phyloP scores from a whole-genome alignment of 2,113 vertebrate genomes.

The Anoplopoma fimbria region DNA sequence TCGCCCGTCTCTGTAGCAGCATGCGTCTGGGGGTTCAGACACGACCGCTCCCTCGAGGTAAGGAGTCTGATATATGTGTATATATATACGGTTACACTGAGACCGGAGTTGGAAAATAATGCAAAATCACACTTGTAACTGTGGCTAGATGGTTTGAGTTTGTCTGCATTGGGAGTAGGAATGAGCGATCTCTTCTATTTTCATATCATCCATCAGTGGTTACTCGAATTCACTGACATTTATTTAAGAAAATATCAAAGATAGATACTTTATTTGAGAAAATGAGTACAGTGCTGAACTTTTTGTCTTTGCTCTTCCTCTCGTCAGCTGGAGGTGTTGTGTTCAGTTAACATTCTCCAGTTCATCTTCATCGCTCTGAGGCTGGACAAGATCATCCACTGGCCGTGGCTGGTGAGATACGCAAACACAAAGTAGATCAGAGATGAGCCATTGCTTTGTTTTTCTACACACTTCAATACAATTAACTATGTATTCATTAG shows the following conservation, averaged over 20 bases:
- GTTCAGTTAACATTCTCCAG: constrained; percentile 98
- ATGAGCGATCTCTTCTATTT: too few relatives aligned
- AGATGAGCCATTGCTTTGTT: not conserved
- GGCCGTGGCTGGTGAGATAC: constrained; percentile 96
- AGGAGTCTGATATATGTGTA: too few relatives aligned
- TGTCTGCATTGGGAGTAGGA: not conserved
- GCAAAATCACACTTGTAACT: not conserved
- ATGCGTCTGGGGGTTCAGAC: constrained; percentile 98
- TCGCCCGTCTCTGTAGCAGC: constrained; percentile 97
- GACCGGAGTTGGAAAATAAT: not conserved
- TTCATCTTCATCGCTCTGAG: constrained; percentile 99
- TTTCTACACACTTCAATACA: not conserved
- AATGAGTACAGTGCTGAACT: not conserved
- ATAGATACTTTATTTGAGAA: not conserved
- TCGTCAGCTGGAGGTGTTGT: constrained; percentile 95
- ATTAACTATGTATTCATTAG: too few relatives aligned
- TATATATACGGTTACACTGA: not conserved
- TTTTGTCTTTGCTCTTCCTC: not conserved
- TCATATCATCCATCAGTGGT: too few relatives aligned
- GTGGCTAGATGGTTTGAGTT: not conserved
- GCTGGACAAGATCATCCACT: constrained; percentile 95
- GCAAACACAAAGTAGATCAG: not conserved
- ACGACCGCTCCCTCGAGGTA: constrained; percentile 97
- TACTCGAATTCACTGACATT: not conserved
- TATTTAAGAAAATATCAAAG: not conserved